These are phyloP conservation scores for Sarcophaga peregrina DNA, from an alignment of 1,140 invertebrate species.

Conservation along the genomic window DNA sequence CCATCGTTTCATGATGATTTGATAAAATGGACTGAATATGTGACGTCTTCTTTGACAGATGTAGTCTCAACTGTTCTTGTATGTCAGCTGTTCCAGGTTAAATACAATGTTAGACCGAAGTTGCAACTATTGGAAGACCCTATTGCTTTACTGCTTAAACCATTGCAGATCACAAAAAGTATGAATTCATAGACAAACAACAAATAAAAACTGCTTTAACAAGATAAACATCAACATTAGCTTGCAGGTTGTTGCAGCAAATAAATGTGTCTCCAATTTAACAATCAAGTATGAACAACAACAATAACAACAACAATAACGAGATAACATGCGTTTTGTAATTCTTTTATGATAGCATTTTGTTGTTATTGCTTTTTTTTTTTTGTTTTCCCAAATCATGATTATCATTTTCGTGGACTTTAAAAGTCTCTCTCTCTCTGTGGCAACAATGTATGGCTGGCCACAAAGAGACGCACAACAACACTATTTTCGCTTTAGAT, in stretches of 20 bases:
- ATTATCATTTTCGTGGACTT: background rate
- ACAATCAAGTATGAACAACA: constrained; percentile 2
- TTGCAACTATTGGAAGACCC: too few species aligned
- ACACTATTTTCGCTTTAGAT: background rate
- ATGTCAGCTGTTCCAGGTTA: too few species aligned
- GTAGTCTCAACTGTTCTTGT: too few species aligned
- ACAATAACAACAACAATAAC: background rate
- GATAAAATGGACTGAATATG: too few species aligned
- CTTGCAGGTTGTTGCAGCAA: background rate
- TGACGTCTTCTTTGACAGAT: too few species aligned
- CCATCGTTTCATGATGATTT: too few species aligned
- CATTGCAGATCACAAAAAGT: too few species aligned
- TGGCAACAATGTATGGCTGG: background rate
- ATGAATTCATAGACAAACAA: background rate
- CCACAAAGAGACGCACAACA: background rate
- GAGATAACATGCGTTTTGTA: constrained; percentile 16
- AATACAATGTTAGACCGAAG: too few species aligned
- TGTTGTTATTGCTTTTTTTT: too few species aligned
- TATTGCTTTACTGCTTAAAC: too few species aligned
- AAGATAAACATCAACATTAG: constrained; percentile 38
- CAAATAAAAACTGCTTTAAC: background rate
- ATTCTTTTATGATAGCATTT: background rate
- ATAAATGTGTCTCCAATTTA: constrained; percentile 36
- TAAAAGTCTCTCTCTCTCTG: background rate
- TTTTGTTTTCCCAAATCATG: background rate